phyloP scores from a whole-genome alignment of 2,113 vertebrate species.

The zebrafish (Danio rerio) region DNA sequence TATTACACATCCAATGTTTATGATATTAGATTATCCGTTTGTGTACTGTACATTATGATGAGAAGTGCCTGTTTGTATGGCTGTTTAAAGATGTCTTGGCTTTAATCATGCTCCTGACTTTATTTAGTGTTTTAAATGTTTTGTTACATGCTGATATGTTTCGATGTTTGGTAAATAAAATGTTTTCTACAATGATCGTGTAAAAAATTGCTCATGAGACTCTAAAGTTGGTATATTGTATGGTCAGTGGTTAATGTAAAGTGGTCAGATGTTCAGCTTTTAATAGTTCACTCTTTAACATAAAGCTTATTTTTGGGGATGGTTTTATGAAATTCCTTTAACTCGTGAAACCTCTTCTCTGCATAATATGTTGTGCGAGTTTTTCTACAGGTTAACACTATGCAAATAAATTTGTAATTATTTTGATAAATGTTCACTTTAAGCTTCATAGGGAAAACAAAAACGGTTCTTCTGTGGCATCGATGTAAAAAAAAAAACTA shows the following conservation, averaged over 20 bases:
- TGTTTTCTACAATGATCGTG: neutral
- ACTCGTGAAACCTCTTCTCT: no score
- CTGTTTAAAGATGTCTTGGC: neutral
- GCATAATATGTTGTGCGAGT: no score
- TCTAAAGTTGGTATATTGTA: neutral
- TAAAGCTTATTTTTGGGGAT: no score
- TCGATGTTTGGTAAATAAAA: slow-evolving; percentile 5
- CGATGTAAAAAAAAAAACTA: no score
- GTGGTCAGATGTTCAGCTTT: neutral
- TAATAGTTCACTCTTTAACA: neutral
- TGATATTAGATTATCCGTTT: neutral
- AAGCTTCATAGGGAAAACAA: no score
- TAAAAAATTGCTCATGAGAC: neutral
- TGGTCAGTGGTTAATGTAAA: no score
- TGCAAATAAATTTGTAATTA: no score
- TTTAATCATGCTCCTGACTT: neutral
- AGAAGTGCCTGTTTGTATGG: neutral
- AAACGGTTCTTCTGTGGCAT: no score
- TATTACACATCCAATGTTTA: neutral
- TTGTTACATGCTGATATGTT: neutral
- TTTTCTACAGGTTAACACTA: no score
- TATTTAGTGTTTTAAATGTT: slow-evolving; percentile 6
- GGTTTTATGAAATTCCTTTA: no score
- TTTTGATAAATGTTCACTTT: no score
- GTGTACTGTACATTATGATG: neutral